These are phyloP conservation scores for Ischnus inquisitorius DNA, from an alignment of 2,888 invertebrate genomes.

Conservation along the genomic window DNA sequence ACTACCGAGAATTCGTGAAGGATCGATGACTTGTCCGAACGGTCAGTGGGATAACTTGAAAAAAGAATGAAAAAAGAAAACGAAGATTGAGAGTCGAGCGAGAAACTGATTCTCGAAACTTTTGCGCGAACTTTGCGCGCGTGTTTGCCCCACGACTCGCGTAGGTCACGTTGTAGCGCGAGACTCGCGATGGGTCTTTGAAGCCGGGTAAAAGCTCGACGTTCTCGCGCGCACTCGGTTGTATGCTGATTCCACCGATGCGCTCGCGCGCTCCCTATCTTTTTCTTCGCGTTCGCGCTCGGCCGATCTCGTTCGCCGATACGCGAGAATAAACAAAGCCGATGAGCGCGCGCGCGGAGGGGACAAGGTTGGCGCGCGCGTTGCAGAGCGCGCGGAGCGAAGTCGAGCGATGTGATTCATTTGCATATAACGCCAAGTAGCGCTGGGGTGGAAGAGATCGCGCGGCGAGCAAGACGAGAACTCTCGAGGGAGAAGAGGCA, in stretches of 20 bases:
- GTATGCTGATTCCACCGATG: too few relatives aligned
- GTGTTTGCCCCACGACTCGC: conserved; percentile 3
- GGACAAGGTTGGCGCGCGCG: conserved; percentile 29
- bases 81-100: not conserved
- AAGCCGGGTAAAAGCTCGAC: not conserved
- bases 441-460: conserved; percentile 27
- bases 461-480: conserved; percentile 3
- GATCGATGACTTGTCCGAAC: conserved; percentile 12
- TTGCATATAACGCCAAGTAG: conserved; percentile 51
- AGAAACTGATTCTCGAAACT: not conserved
- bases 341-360: conserved; percentile 42
- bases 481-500: conserved; percentile 30
- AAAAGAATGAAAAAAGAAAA: not conserved
- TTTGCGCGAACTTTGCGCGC: conserved; percentile 11
- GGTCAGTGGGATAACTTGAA: not conserved
- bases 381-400: not conserved
- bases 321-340: conserved; percentile 14
- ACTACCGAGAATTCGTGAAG: conserved; percentile 14
- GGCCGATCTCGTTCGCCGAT: not conserved
- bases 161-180: not conserved
- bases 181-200: conserved; percentile 21
- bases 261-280: not conserved
- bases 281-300: not conserved
- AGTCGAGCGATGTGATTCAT: conserved; percentile 64
- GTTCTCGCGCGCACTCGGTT: too few relatives aligned